Evolutionary conservation across 2,888 invertebrate genomes (phyloP), one percentile per base, ranked within the genome.

Genomic region (Synanthedon formicaeformis): DNA sequence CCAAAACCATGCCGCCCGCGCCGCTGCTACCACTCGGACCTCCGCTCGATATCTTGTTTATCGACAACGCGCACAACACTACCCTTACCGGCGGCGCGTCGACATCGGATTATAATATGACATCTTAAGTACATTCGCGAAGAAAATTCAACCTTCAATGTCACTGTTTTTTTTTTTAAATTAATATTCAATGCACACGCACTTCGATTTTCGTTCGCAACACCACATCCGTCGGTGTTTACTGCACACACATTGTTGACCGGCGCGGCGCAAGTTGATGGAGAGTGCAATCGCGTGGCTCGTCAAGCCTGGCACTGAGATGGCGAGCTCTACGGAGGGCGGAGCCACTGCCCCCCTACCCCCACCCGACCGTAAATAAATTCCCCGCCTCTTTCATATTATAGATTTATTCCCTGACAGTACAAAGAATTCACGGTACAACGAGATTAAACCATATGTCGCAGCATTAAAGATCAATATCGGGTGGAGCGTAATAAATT

Each of bases 1-100:
- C 92, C 73, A 91, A 80, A 82, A 92, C 91, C 92, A 92, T 91
- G 66, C 78, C 73, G 71, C 74, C 66, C 67, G 66, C 66, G 34
- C 34, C 34, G 64, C 71, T 70, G 66, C 66, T 65, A 55, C 68
- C 73, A 56, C 71, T 71, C 45, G 53, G 41, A 14, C 48, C 52
- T 45, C 52, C 52, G 12, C 48, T 40, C 71, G 81, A 75, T 80
- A 81, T 81, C 71, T 77, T 79, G 78, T 54, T 68, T 65, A 65
- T 63, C 73, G 72, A 70, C 67, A 60, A 64, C 60, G 59, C 63
- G 60, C 67, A 66, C 66, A 67, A 66, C 74, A 74, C 74, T 70
- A 64, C 59, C 60, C 61, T 57, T 58, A 65, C 66, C 65, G 63
- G 61, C 64, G 58, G 49, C n/a, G n/a, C 55, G 48, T 14, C 13